phyloP scores from a whole-genome alignment of 2,113 vertebrate genomes.

The Fulmarus glacialis region DNA sequence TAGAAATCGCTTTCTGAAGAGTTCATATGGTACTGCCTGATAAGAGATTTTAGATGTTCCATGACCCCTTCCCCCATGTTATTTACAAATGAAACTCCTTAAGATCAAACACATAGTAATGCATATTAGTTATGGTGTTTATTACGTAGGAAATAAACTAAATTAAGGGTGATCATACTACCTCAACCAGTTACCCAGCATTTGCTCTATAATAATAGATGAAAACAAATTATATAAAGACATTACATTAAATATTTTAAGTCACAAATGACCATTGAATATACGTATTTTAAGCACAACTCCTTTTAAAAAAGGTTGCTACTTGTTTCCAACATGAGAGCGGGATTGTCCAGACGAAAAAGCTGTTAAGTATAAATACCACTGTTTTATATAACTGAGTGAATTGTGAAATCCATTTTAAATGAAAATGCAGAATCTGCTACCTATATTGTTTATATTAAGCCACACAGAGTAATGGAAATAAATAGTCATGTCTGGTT shows the following conservation, averaged over 20 bases:
- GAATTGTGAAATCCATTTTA: neutral
- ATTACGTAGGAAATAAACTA: neutral
- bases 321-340: neutral
- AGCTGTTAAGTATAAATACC: neutral
- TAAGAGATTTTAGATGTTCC: neutral
- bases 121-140: neutral
- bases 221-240: neutral
- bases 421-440: neutral
- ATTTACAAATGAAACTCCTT: neutral
- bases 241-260: neutral
- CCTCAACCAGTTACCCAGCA: neutral
- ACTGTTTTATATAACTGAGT: neutral
- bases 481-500: neutral
- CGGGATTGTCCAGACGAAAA: neutral
- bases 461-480: neutral
- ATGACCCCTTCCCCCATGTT: neutral
- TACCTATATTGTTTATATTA: neutral
- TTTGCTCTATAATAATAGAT: neutral
- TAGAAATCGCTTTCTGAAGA: neutral
- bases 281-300: neutral
- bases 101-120: neutral
- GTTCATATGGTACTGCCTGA: neutral
- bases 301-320: neutral
- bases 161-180: neutral
- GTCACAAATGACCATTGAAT: neutral